phyloP scores from a whole-genome alignment of 2,888 invertebrate genomes.

The Thysanoteuthis rhombus region DNA sequence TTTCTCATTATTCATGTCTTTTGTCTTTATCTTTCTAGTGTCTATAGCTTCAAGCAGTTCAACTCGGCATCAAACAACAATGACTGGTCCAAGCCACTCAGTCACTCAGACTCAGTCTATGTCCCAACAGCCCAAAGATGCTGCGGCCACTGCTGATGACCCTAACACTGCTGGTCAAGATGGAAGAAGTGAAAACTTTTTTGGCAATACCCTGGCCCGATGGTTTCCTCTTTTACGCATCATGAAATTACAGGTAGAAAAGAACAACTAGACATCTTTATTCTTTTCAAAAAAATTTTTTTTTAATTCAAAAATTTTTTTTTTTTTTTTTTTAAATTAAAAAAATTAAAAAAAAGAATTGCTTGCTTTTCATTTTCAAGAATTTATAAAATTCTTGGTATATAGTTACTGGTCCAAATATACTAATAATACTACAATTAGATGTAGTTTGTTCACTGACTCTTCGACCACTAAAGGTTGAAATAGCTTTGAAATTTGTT shows the following conservation, averaged over 20 bases:
- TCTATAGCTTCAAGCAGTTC: slow-evolving; percentile 43
- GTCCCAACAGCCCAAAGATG: slow-evolving; percentile 36
- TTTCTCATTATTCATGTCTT: neutral
- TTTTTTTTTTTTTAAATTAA: too few relatives aligned
- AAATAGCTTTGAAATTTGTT: too few relatives aligned
- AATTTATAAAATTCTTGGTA: too few relatives aligned
- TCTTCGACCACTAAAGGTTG: too few relatives aligned
- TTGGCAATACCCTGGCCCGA: slow-evolving; percentile 42
- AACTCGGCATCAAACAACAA: slow-evolving; percentile 39
- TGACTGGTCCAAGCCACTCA: slow-evolving; percentile 30
- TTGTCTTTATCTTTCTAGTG: slow-evolving; percentile 34
- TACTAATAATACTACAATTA: too few relatives aligned
- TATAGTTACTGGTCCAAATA: too few relatives aligned
- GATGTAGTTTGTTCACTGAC: too few relatives aligned
- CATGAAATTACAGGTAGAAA: slow-evolving; percentile 61
- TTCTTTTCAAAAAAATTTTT: too few relatives aligned
- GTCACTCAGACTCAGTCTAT: slow-evolving; percentile 34
- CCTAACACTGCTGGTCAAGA: neutral
- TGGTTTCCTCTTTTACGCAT: slow-evolving; percentile 57
- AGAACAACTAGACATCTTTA: too few relatives aligned
- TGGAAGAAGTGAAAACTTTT: slow-evolving; percentile 25
- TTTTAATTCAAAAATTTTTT: too few relatives aligned
- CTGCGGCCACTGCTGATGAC: slow-evolving; percentile 32
- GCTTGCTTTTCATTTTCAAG: too few relatives aligned
- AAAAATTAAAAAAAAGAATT: too few relatives aligned